Evolutionary conservation across 92 coral and sea anemone species (phyloP), one percentile per base, ranked within the genome.

Genomic region (Desmophyllum pertusum): DNA sequence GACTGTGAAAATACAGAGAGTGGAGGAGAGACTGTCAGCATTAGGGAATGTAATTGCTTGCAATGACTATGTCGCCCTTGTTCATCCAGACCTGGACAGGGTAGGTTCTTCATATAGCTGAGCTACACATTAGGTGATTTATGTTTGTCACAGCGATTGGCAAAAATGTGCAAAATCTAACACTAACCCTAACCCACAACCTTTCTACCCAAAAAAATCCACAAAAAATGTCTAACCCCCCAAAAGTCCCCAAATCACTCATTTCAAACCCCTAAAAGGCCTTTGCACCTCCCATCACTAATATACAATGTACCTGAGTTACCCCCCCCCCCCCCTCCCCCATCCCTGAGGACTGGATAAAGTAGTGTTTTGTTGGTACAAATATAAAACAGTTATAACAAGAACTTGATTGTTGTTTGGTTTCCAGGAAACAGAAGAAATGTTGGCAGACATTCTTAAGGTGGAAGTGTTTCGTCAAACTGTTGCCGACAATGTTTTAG

Each of bases 401-500:
- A 62, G 36, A 59, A 37, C 23, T 17, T 61, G 51, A 57, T 65
- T 30, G 11, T n/a, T 42, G 39, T 46, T 63, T 71, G 17, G 50
- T 14, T 63, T 65, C 31, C 85, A 96, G 99, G 99, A 96, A 87
- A 96, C 99, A 39, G 98, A 96, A 90, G 99, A 96, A 89, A 96
- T 96, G 31, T 93, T 96, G 57, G 99, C 98, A 13, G 99, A 96
- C 83, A 90, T 89, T 19, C 87, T 96, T 15, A 94, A 96, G 86
- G 99, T 96, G 63, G 99, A 96, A 70, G 99, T 96, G 25, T 96
- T 96, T 80, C 92, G 98, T 62, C 99, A 96, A 83, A 96, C 98
- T 23, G 88, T 96, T 33, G 99, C 99, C 30, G 91, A 94, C 62
- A 96, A 96, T 77, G 98, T 94, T 48, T 84, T 96, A 81, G 95